These are phyloP conservation scores for Intellagama lesueurii DNA, from an alignment of 2,797 vertebrate genomes.

Conservation along the genomic window DNA sequence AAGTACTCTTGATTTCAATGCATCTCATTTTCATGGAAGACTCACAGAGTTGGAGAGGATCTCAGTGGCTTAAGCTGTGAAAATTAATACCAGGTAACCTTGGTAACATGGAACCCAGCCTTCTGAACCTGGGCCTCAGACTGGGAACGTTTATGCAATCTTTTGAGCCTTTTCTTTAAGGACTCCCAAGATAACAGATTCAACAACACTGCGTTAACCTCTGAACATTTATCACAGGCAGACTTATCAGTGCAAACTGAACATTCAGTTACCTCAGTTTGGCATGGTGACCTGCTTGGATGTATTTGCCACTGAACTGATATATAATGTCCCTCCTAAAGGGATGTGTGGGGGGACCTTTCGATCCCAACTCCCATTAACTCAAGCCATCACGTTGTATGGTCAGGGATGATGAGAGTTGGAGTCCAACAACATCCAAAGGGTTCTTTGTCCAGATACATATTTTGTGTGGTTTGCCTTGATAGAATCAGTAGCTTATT, in stretches of 20 bases:
- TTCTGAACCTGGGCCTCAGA: background rate
- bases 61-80: background rate
- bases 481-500: background rate
- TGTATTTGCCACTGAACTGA: too few relatives aligned
- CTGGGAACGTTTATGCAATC: background rate
- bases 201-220: background rate
- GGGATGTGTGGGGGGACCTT: background rate
- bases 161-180: background rate
- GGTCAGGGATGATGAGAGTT: background rate
- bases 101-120: background rate
- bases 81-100: background rate
- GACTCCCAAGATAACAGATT: background rate
- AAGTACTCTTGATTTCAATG: background rate
- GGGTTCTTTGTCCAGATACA: background rate
- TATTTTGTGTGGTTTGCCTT: background rate
- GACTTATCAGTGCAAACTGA: background rate
- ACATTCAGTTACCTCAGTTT: background rate
- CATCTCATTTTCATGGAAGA: background rate
- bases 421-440: background rate
- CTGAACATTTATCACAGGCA: background rate
- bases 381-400: background rate
- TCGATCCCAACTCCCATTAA: background rate
- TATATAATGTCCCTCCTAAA: background rate
- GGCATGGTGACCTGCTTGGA: background rate
- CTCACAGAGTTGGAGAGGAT: background rate